Evolutionary conservation across 2,113 vertebrate species (phyloP), one percentile per base, ranked within the genome.

Genomic region (Triplophysa tibetana): DNA sequence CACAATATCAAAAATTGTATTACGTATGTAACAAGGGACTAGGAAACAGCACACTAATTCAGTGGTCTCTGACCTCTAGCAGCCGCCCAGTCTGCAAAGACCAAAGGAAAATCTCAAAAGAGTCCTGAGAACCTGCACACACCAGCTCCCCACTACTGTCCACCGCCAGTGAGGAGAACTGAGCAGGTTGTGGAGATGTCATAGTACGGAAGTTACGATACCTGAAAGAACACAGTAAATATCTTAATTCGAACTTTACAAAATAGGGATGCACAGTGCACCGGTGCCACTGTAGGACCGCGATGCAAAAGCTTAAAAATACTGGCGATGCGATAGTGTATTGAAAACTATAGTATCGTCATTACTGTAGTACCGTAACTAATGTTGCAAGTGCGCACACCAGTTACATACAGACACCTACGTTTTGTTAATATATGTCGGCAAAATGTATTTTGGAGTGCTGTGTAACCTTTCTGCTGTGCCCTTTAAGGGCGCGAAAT

Each of bases 171-270:
- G 93, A 96, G 68, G 95, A 97, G 89, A 99, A 99, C 92, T 99
- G 98, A 0, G 90, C 90, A 0, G 96, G 96, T 8, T 94, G 94
- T 0, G 97, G 96, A 0, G 98, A 99, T 0, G 98, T 98, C 78
- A 99, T 95, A 0, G 96, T 99, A 14, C 97, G 92, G 91, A 99
- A 99, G 90, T 99, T 99, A 12, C 97, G 94, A 89, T 99, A 99
- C 73, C 98, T 92, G 80, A 43, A 41, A 62, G 16, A 43, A 21
- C n/a, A 48, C 0, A 63, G 61, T 45, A 13, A 54, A 54, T 19
- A 54, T 17, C 13, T 54, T 38, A 38, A 38, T 38, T 38, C 5
- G 33, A 38, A 38, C 7, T 7, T 38, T 38, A 7, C 33, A 38
- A 7, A 38, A 38, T 38, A 38, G 33, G 33, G 33, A 1, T 38